Conservation (phyloP, 1,140 invertebrate species). For the Euura saliciscinereae region DNA sequence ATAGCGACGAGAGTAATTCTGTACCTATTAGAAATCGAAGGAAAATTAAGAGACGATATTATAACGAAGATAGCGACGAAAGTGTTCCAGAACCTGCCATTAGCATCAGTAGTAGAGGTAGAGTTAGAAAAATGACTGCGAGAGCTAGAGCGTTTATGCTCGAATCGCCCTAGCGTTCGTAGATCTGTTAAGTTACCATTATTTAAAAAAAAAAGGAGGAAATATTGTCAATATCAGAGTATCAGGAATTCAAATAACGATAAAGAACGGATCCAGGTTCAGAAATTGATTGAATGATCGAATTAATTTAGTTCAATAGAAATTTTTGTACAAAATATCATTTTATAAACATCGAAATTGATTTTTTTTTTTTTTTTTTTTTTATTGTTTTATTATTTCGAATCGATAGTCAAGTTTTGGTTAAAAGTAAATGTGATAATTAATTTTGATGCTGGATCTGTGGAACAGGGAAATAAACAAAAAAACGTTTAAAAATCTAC, state of each 20-base stretch:
- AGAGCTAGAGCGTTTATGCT: constrained; percentile 73
- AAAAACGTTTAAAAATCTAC: no score
- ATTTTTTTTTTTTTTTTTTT: no score
- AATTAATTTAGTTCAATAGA: not conserved
- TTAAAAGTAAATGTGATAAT: no score
- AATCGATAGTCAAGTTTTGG: no score
- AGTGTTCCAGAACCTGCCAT: constrained; percentile 55
- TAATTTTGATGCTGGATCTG: no score
- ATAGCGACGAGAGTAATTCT: constrained; percentile 56
- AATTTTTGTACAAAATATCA: no score
- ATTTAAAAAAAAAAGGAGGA: not conserved
- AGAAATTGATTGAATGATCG: not conserved
- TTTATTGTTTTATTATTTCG: no score
- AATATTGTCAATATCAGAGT: not conserved
- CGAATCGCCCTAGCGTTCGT: constrained; percentile 58
- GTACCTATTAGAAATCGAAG: constrained; percentile 46
- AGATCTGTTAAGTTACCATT: not conserved
- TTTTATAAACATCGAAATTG: no score
- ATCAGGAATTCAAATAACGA: not conserved
- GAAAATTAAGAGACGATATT: constrained; percentile 47
- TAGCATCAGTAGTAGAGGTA: constrained; percentile 81
- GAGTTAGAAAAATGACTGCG: constrained; percentile 81
- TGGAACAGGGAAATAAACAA: no score
- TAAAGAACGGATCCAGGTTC: not conserved
- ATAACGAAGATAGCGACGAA: constrained; percentile 52